Percentiles rank a stretch among this genome's conserved stretches.
These are phyloP conservation scores for Physella acuta DNA, from an alignment of 1,140 invertebrate species.

Conservation along the genomic window DNA sequence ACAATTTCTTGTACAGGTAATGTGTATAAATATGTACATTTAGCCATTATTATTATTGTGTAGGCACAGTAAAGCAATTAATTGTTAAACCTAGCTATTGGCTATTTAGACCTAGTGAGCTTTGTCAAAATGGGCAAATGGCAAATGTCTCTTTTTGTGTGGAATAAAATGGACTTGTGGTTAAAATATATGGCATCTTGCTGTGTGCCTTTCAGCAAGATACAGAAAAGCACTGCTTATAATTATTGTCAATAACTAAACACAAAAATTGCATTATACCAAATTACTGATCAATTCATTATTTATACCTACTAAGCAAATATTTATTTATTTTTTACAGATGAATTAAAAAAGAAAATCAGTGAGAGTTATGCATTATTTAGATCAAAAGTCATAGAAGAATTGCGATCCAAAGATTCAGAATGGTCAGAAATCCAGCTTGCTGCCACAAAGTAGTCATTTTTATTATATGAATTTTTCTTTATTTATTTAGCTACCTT, in stretches of 20 bases:
- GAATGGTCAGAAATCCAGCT: slow-evolving; percentile 57
- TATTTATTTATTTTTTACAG: slow-evolving; percentile 35
- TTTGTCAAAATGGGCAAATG: background rate
- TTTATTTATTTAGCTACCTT: too few species aligned
- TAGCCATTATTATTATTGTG: background rate
- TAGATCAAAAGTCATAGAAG: slow-evolving; percentile 56
- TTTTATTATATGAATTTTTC: slow-evolving; percentile 10
- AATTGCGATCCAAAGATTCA: slow-evolving; percentile 47
- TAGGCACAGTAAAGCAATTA: background rate
- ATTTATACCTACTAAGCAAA: background rate
- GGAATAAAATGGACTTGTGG: background rate
- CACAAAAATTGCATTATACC: background rate
- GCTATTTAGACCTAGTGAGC: background rate
- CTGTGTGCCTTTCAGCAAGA: background rate
- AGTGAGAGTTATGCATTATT: slow-evolving; percentile 60
- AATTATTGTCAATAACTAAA: background rate
- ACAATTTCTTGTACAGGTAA: slow-evolving; percentile 56
- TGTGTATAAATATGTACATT: slow-evolving; percentile 8
- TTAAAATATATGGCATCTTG: background rate
- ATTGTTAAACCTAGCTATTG: background rate
- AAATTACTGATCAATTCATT: background rate
- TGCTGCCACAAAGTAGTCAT: slow-evolving; percentile 26
- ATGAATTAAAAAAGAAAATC: slow-evolving; percentile 62
- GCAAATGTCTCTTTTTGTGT: background rate
- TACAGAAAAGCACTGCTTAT: background rate